Percentiles rank a stretch among this genome's conserved stretches.
Evolutionary conservation across 2,113 vertebrate genomes (phyloP).

Genomic region (Pedetes capensis): DNA sequence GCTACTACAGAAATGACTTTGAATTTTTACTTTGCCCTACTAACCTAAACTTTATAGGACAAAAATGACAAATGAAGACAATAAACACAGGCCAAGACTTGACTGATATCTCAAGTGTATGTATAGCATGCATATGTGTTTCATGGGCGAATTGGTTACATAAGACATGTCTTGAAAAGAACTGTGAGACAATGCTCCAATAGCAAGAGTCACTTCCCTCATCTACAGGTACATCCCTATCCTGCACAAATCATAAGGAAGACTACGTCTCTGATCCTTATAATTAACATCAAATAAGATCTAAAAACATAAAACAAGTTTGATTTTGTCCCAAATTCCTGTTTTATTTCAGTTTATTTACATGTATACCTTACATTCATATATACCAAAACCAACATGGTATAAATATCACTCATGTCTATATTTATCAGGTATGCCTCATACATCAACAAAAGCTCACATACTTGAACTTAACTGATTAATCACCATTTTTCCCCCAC

Average conservation of each 20-base stretch:
- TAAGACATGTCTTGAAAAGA: neutral
- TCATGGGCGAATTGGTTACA: neutral
- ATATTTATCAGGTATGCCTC: neutral
- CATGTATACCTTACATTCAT: neutral
- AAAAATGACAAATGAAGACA: neutral
- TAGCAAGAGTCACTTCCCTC: neutral
- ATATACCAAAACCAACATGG: neutral
- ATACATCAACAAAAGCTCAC: neutral
- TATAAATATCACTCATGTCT: neutral
- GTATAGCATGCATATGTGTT: neutral
- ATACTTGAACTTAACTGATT: neutral
- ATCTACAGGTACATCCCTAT: neutral
- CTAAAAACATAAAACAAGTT: neutral
- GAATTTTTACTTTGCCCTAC: neutral
- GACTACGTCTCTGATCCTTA: neutral
- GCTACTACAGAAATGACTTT: neutral
- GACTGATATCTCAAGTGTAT: neutral
- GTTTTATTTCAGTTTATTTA: neutral
- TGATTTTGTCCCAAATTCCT: neutral
- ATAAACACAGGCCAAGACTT: neutral
- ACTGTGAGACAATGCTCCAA: neutral
- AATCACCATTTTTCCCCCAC: neutral
- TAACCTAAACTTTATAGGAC: neutral
- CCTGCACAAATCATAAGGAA: neutral
- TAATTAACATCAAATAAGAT: neutral